Base-by-base conservation (phyloP, 2,797 vertebrate genomes). In the Fratercula arctica region DNA sequence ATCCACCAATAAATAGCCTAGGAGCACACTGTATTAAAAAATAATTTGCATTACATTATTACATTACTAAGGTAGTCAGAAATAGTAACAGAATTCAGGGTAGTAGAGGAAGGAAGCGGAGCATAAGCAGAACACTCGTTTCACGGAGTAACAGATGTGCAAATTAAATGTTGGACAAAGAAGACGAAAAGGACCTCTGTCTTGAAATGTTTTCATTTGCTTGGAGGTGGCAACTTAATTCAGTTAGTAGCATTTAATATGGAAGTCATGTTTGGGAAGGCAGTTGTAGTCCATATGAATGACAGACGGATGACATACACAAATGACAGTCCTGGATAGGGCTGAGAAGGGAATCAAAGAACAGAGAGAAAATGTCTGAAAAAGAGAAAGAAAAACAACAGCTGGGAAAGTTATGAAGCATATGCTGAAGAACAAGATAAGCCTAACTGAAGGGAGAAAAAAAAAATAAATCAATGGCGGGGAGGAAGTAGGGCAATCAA, bases 151-250 rank as follows among this genome's bases (percentile, higher is more conserved):
- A 94, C 74, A 90, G 92, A 77, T 94, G 75, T 80, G n/a, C 41
- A 87, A 92, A 93, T 93, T 69, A 76, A 91, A 68, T 23, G 50
- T 67, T 92, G 86, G 73, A 80, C 56, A 90, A 73, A 76, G 76
- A 90, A 37, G 31, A 73, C 0, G 0, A 73, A 57, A 78, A 88
- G 23, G 19, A 87, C 15, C 10, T 93, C n/a, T 57, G n/a, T 46
- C 77, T 84, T 80, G n/a, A 89, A 93, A 87, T 72, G 37, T 86
- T 91, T 93, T 94, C 82, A 90, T 93, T 91, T 91, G 26, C 74
- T 89, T 54, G 37, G 45, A 85, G 68, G 24, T 0, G 0, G 45
- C 56, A 95, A 54, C 74, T 74, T 79, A 91, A 88, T 93, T 94
- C 56, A 45, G 51, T 87, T 89, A 41, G 37, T 66, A n/a, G 7